phyloP scores from a whole-genome alignment of 2,797 vertebrate genomes.

The Pteropus rufus region DNA sequence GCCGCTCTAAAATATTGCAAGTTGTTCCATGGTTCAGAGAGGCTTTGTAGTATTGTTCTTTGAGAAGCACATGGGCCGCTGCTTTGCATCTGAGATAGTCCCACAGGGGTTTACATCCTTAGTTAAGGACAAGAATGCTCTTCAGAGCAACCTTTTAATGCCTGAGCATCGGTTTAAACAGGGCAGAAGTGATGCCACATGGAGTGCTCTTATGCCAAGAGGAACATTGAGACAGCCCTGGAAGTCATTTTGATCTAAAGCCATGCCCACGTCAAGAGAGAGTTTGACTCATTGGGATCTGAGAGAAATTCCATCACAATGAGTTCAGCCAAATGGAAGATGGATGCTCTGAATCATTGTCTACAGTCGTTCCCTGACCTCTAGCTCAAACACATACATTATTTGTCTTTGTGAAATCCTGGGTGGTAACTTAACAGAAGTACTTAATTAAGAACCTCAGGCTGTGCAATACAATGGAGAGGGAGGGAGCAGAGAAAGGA shows the following conservation, averaged over 20 bases:
- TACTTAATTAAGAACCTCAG: slow-evolving; percentile 3
- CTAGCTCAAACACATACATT: not conserved
- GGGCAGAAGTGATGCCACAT: too few relatives aligned
- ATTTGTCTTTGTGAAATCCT: not conserved
- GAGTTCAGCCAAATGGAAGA: not conserved
- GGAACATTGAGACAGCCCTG: not conserved
- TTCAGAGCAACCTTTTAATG: not conserved
- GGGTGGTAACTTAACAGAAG: not conserved
- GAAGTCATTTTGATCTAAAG: not conserved
- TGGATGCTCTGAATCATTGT: not conserved
- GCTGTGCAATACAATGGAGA: not conserved
- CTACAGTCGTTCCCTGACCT: not conserved
- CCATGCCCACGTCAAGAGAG: not conserved
- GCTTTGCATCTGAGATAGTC: not conserved
- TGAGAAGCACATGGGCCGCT: not conserved
- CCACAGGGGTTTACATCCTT: not conserved
- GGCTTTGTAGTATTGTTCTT: not conserved
- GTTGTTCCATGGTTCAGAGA: not conserved
- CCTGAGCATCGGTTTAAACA: not conserved
- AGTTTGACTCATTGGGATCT: not conserved
- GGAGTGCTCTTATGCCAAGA: not conserved
- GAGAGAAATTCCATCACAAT: not conserved
- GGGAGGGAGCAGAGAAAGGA: not conserved
- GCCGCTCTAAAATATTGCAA: not conserved
- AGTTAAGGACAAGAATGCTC: not conserved